phyloP scores from a whole-genome alignment of 2,113 vertebrate genomes.

The Rhabdornis inornatus region DNA sequence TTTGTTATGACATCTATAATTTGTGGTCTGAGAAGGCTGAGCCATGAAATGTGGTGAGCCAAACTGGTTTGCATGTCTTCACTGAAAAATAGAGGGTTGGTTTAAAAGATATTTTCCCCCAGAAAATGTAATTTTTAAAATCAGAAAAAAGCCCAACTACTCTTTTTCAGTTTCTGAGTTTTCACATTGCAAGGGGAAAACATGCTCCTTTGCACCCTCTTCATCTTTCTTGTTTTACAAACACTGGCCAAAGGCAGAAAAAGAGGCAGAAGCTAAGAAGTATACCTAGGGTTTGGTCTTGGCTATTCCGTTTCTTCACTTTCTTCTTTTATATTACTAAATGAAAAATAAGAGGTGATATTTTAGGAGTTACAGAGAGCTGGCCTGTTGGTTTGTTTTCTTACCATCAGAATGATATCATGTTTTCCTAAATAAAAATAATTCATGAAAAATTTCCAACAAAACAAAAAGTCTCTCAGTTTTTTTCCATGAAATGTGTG shows the following conservation, averaged over 20 bases:
- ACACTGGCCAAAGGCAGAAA: background rate
- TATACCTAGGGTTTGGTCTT: background rate
- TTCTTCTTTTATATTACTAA: slow-evolving; percentile 29
- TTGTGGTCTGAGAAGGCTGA: slow-evolving; percentile 43
- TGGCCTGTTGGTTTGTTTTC: slow-evolving; percentile 37
- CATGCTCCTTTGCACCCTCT: background rate
- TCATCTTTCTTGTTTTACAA: background rate
- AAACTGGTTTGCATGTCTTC: background rate
- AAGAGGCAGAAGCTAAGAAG: background rate
- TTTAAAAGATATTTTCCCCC: background rate
- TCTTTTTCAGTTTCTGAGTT: background rate
- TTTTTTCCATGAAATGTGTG: slow-evolving; percentile 43
- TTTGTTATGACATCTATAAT: slow-evolving; percentile 42
- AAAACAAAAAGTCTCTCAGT: background rate
- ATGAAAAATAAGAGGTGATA: slow-evolving; percentile 48
- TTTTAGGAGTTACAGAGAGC: slow-evolving; percentile 48
- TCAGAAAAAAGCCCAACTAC: background rate
- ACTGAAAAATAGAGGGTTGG: background rate
- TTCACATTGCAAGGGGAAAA: background rate
- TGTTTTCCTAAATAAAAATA: slow-evolving; percentile 67
- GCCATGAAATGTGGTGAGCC: slow-evolving; percentile 21
- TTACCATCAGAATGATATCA: slow-evolving; percentile 61
- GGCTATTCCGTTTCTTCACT: slow-evolving; percentile 5
- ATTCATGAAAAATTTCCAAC: slow-evolving; percentile 47
- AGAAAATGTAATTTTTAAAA: background rate